Evolutionary conservation across 2,797 vertebrate species (phyloP), one percentile per base, ranked within the genome.

Genomic region (Vipera latastei): DNA sequence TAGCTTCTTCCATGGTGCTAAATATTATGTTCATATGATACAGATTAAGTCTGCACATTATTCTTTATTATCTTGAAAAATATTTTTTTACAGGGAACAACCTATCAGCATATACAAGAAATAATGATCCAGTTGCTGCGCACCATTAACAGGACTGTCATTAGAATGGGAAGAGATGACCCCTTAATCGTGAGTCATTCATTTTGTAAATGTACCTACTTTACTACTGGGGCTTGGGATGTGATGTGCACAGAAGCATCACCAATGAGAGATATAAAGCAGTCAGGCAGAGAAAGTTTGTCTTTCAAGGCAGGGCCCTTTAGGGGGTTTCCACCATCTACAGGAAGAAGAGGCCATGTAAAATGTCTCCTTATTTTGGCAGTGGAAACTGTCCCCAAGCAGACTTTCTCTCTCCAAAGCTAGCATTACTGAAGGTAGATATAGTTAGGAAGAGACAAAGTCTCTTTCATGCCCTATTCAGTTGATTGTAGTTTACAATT

Each of bases 111-210:
- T 83, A 98, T 99, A 96, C 98, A 99, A 96, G 98, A 99, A 96
- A 98, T 99, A 90, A 99, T 99, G 97, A 97, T 98, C 26, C 98
- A 98, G 95, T 97, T 99, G 89, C 96, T 99, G 83, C 98, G 98
- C 95, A 98, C 97, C 0, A 99, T 99, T 96, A 99, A 99, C 97
- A 95, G 94, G 92, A 99, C 98, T 0, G 98, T 99, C 96, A 99
- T 99, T 97, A 98, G 97, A 0, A 99, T 99, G 99, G 98, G 98
- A 28, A 96, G 98, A 94, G 99, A 99, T 69, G 98, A 99, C 3
- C 48, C 97, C 63, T 97, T 99, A 93, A 99, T 98, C 60, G 99
- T 99, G 96, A 99, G 99, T 99, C 97, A 18, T 91, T 55, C 26
- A 51, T 90, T 89, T 91, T 92, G 25, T 28, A 85, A 73, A 78